phyloP scores from a whole-genome alignment of 2,888 invertebrate genomes.

The Polylopha cassiicola region DNA sequence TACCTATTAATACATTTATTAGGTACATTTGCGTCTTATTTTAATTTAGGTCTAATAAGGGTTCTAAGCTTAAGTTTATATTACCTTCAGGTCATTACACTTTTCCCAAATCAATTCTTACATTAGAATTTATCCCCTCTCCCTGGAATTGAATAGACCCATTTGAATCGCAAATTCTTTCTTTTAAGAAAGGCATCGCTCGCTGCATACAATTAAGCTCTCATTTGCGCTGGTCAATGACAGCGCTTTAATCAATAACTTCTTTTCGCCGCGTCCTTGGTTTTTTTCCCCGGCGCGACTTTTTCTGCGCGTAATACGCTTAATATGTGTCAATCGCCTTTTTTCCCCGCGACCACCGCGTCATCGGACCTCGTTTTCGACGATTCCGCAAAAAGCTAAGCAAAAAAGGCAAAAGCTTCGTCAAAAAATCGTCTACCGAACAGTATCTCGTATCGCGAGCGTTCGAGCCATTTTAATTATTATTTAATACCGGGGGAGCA shows the following conservation, averaged over 20 bases:
- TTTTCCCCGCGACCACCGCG: slow-evolving; percentile 41
- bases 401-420: slow-evolving; percentile 71
- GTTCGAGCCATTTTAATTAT: slow-evolving; percentile 78
- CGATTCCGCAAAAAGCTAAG: slow-evolving; percentile 65
- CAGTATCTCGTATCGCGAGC: slow-evolving; percentile 70
- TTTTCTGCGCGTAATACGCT: slow-evolving; percentile 72
- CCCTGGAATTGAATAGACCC: too few species aligned
- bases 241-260: slow-evolving; percentile 77
- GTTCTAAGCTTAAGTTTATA: too few species aligned
- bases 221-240: slow-evolving; percentile 77
- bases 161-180: slow-evolving; percentile 18
- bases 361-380: slow-evolving; percentile 55
- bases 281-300: slow-evolving; percentile 74
- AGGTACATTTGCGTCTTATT: too few species aligned
- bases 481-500: slow-evolving; percentile 77
- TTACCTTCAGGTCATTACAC: too few species aligned
- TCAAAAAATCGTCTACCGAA: slow-evolving; percentile 76
- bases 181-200: slow-evolving; percentile 50
- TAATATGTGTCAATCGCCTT: slow-evolving; percentile 69
- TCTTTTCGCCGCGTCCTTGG: slow-evolving; percentile 76
- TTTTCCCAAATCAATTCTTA: too few species aligned
- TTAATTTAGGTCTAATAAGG: too few species aligned
- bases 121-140: too few species aligned
- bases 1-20: too few species aligned
- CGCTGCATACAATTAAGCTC: slow-evolving; percentile 73